Evolutionary conservation across 1,140 invertebrate species (phyloP), one percentile per base, ranked within the genome.

Genomic region (Cotesia typhae): DNA sequence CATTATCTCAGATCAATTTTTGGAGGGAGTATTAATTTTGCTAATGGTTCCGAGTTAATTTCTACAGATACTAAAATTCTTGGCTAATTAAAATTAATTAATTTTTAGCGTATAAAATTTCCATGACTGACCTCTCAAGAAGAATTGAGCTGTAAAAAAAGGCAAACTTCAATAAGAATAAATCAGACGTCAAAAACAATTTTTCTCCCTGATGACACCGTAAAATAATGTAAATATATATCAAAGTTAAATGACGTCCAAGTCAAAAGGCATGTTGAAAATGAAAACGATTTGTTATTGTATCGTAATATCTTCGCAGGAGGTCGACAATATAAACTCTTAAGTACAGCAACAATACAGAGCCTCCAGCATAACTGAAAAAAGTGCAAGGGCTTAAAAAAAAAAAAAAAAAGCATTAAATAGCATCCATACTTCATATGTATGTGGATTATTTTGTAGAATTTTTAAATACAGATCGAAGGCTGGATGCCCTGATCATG

Each of bases 281-380:
- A 65, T 72, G 72, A 75, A 66, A 72, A 78, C 79, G 73, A 80
- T 80, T 76, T 73, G 76, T 80, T 76, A 47, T 7, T 47, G 41
- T 47, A 77, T 75, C 72, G 76, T 72, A 76, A 74, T 72, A 57
- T 76, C 73, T 79, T 78, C 72, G 74, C 73, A 76, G 72, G 75
- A 75, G 74, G 75, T 67, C 69, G 68, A 72, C 41, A 71, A 63
- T 71, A 61, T 57, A 76, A 74, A 68, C 69, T 61, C 74, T 75
- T 76, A 73, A 71, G 75, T 77, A 74, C 55, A 28, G 28, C 28
- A 28, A 28, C 28, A 75, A 47, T 47, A 7, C 10, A 47, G 3
- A 41, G 28, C 28, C 28, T 28, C 28, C 28, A 28, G 28, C 28
- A 28, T 28, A 41, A 41, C 6, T 9, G 10, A 47, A 47, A 47